A percentile compares a stretch with the other conserved stretches of the same genome.
These are phyloP conservation scores for Rhinolophus sinicus DNA, from an alignment of 2,113 vertebrate genomes.

Conservation along the genomic window DNA sequence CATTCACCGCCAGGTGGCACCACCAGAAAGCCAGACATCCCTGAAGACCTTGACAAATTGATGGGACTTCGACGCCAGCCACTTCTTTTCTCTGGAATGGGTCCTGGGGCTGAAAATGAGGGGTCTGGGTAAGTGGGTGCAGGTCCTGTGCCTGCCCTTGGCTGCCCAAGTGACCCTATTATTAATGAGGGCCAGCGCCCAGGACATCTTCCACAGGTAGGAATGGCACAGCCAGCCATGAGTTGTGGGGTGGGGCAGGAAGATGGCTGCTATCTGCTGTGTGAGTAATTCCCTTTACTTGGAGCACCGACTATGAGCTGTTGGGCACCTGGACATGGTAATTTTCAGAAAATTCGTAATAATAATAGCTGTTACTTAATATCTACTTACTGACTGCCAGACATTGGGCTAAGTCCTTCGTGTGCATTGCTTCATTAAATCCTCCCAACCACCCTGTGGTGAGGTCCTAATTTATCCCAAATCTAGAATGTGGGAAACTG, in stretches of 20 bases:
- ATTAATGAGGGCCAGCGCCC: background rate
- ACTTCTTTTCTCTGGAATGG: no score
- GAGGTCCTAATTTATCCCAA: background rate
- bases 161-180: background rate
- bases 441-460: background rate
- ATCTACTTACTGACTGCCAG: background rate
- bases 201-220: background rate
- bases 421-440: background rate
- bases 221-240: background rate
- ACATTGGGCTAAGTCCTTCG: background rate
- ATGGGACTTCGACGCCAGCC: fast-evolving
- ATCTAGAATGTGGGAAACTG: background rate
- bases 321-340: background rate
- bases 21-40: slow-evolving; percentile 50
- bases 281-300: background rate
- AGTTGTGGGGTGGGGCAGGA: fast-evolving
- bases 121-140: background rate
- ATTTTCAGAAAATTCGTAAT: background rate
- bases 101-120: background rate
- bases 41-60: fast-evolving
- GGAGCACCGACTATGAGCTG: background rate
- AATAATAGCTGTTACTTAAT: background rate
- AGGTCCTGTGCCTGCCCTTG: background rate
- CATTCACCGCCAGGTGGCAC: slow-evolving; percentile 69
- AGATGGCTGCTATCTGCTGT: background rate